Evolutionary conservation across 1,140 invertebrate genomes (phyloP).

Genomic region (Scaptomyza graminum): DNA sequence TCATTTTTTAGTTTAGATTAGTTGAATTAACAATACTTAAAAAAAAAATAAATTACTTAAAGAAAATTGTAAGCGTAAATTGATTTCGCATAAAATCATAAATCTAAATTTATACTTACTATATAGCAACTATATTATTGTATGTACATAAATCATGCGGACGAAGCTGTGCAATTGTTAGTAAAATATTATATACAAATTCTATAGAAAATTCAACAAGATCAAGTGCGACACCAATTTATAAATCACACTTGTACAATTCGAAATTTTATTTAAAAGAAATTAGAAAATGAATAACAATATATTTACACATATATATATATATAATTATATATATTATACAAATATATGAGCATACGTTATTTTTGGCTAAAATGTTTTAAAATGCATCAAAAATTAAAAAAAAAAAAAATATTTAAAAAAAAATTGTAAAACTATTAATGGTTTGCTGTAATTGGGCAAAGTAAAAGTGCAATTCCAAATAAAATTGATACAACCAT

Average conservation of each 20-base stretch:
- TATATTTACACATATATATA: constrained; percentile 46
- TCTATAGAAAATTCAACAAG: constrained; percentile 57
- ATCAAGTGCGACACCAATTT: constrained; percentile 36
- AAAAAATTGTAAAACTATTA: constrained; percentile 75
- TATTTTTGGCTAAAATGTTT: constrained; percentile 72
- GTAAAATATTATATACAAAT: constrained; percentile 62
- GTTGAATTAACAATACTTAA: constrained; percentile 59
- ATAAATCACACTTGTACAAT: constrained; percentile 54
- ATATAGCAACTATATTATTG: constrained; percentile 60
- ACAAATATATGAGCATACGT: constrained; percentile 48
- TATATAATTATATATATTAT: constrained; percentile 46
- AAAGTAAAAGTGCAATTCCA: constrained; percentile 75
- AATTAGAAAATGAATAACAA: constrained; percentile 31
- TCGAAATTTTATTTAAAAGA: constrained; percentile 48
- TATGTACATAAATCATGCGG: constrained; percentile 66
- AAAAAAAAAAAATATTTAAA: constrained; percentile 46
- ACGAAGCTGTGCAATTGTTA: constrained; percentile 77
- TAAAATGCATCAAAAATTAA: constrained; percentile 58
- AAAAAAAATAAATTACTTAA: constrained; percentile 66
- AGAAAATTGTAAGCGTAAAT: constrained; percentile 42
- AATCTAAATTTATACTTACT: constrained; percentile 44
- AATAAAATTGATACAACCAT: constrained; percentile 74
- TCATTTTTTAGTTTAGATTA: constrained; percentile 74
- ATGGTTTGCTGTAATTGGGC: constrained; percentile 73
- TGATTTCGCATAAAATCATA: constrained; percentile 56